A percentile compares a stretch with the other conserved stretches of the same genome.
phyloP scores from a whole-genome alignment of 53 echinoderm and acorn worm species.

The Henricia sp. region DNA sequence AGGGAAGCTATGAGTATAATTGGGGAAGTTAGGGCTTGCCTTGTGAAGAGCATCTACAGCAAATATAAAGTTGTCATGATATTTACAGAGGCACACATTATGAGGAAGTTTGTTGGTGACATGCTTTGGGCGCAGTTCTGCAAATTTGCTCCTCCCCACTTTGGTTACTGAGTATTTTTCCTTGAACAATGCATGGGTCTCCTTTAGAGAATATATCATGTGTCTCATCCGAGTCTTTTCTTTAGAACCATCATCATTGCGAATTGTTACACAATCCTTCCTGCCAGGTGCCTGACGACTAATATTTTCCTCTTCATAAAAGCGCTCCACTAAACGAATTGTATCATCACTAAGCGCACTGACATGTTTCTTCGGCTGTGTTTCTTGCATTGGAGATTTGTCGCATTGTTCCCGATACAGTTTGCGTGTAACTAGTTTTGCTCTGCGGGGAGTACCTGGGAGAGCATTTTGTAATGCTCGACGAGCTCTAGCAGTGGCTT shows the following conservation, averaged over 20 bases:
- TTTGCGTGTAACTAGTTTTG: slow-evolving; percentile 15
- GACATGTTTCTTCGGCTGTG: slow-evolving; percentile 4
- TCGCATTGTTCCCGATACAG: slow-evolving; percentile 16
- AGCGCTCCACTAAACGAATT: slow-evolving; percentile 1
- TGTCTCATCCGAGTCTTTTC: slow-evolving; percentile 21
- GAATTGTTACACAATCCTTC: slow-evolving; percentile 32
- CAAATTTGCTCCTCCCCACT: slow-evolving; percentile 61
- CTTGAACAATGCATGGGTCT: slow-evolving; percentile 44
- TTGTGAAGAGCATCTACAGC: slow-evolving; percentile 57
- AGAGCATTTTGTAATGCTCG: neutral
- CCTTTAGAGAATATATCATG: slow-evolving; percentile 6
- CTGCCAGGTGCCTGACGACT: slow-evolving; percentile 38
- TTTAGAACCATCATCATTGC: slow-evolving; percentile 20
- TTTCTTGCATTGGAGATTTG: slow-evolving; percentile 28
- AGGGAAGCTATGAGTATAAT: slow-evolving; percentile 36
- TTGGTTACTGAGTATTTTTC: slow-evolving; percentile 41
- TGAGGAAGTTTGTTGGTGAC: slow-evolving; percentile 70
- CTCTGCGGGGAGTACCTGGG: neutral
- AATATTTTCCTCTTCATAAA: slow-evolving; percentile 28
- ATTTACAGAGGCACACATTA: slow-evolving; percentile 63
- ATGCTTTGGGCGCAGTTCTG: slow-evolving; percentile 62
- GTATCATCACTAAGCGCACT: slow-evolving; percentile 36
- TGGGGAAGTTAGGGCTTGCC: slow-evolving; percentile 17
- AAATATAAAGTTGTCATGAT: slow-evolving; percentile 54
- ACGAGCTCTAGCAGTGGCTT: slow-evolving; percentile 40